Evolutionary conservation across 2,113 vertebrate species (phyloP), one percentile per base, ranked within the genome.

Genomic region (Rallus limicola): DNA sequence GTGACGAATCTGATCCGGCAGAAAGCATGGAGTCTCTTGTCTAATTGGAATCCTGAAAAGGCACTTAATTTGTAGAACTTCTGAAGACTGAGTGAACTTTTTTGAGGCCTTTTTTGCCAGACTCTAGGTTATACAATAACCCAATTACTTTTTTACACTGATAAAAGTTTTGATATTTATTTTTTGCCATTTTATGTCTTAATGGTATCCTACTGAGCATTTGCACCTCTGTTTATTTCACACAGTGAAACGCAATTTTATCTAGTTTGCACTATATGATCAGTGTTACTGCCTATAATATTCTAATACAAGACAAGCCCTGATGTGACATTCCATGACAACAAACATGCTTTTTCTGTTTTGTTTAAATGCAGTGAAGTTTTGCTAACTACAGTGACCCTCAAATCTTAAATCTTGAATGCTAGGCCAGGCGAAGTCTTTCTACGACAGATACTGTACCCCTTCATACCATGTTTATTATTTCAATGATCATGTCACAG

Each of bases 101-200:
- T 99, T 98, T 98, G 99, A 99, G 99, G 99, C 99, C 99, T 99
- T 99, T 99, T 99, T 99, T 99, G 99, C 99, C 99, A 99, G 99
- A 99, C 98, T 99, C 98, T 99, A 99, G 99, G 99, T 99, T 99
- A 99, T 99, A 99, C 98, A 98, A 98, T 98, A 99, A 99, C 98
- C 98, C 98, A 98, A 98, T 99, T 99, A 99, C 99, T 99, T 99
- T 99, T 99, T 99, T 99, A 99, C 99, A 99, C 99, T 99, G 99
- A 99, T 99, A 99, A 99, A 99, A 98, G 98, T 99, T 99, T 99
- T 99, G 98, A 99, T 99, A 99, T 99, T 99, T 99, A 99, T 99
- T 99, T 98, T 99, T 99, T 99, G 99, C 99, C 99, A 99, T 99
- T 99, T 99, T 99, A 98, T 99, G 99, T 99, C 99, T 99, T 99